phyloP scores from a whole-genome alignment of 2,888 invertebrate species.

The Physocephala rufipes region DNA sequence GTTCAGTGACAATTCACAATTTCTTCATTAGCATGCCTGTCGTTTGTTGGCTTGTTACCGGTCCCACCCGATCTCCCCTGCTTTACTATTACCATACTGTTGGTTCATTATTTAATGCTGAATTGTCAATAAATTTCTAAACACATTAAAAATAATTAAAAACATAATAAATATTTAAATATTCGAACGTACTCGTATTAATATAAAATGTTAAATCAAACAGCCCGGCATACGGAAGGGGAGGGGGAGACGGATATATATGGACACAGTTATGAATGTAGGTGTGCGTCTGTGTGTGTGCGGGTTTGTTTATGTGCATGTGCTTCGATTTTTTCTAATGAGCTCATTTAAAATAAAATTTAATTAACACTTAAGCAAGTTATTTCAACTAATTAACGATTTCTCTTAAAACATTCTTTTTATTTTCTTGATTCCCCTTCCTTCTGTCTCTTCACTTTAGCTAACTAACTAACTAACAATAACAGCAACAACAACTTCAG shows the following conservation, averaged over 20 bases:
- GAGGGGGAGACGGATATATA: no score
- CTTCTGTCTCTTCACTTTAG: slow-evolving; percentile 2
- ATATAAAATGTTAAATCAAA: slow-evolving; percentile 6
- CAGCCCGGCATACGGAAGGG: no score
- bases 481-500: slow-evolving; percentile 28
- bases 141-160: slow-evolving; percentile 45
- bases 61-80: background rate
- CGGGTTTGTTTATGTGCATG: background rate
- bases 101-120: background rate
- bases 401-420: slow-evolving; percentile 44
- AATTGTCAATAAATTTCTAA: slow-evolving; percentile 39
- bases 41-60: no score
- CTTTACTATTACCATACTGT: no score
- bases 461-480: slow-evolving; percentile 35
- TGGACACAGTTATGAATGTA: background rate
- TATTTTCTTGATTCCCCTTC: background rate
- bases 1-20: no score
- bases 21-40: no score
- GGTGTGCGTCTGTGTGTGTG: background rate
- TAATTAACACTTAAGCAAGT: slow-evolving; percentile 53
- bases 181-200: slow-evolving; percentile 2
- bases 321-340: slow-evolving; percentile 43
- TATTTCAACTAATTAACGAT: slow-evolving; percentile 54
- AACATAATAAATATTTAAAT: slow-evolving; percentile 44
- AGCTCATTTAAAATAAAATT: slow-evolving; percentile 48